Evolutionary conservation across 2,797 vertebrate species (phyloP).

Genomic region (Cichlasoma orientale): DNA sequence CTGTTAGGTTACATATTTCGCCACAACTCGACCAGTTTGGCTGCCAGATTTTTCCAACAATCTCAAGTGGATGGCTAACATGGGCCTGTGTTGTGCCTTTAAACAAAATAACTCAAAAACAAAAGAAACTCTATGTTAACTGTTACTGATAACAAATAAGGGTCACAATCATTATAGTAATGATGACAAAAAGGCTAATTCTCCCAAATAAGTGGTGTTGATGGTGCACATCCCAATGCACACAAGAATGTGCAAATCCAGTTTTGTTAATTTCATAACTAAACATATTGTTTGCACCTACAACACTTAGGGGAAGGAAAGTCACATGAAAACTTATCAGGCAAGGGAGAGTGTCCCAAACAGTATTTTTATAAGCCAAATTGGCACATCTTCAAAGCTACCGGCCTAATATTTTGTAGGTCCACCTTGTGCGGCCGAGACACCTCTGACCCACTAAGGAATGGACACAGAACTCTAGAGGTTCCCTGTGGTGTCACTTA

Average conservation of each 20-base stretch:
- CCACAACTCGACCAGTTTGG: constrained; percentile 54
- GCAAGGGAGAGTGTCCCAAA: background rate
- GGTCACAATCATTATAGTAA: background rate
- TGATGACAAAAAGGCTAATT: background rate
- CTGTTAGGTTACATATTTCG: constrained; percentile 58
- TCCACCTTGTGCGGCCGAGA: background rate
- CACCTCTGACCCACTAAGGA: background rate
- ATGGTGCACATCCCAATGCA: background rate
- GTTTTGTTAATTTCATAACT: background rate
- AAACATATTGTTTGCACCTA: background rate
- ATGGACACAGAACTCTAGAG: too few species aligned
- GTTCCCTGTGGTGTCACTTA: too few species aligned
- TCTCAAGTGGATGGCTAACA: constrained; percentile 28
- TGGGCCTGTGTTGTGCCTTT: background rate
- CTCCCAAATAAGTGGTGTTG: background rate
- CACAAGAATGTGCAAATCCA: background rate
- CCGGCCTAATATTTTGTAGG: background rate
- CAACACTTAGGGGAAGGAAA: background rate
- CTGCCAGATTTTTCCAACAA: constrained; percentile 31
- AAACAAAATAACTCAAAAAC: background rate
- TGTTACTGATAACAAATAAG: background rate
- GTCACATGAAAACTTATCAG: background rate
- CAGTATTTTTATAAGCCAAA: too few species aligned
- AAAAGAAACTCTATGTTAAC: background rate
- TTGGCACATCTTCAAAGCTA: too few species aligned